Evolutionary conservation across 2,797 vertebrate genomes (phyloP).

Genomic region (Alosa sapidissima): DNA sequence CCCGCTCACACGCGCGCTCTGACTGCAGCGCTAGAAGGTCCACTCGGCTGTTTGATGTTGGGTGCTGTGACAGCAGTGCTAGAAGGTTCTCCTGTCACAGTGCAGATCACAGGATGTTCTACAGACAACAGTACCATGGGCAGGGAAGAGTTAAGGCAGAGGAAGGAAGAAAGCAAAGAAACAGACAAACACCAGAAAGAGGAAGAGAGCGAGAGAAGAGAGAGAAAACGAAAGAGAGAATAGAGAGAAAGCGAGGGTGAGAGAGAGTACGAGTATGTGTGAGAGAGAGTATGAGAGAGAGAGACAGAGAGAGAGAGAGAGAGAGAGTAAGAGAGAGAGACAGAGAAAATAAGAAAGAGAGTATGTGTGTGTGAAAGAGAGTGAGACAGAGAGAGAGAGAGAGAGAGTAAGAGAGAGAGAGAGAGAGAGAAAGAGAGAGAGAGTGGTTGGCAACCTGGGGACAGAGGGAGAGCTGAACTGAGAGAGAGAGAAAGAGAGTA

Average conservation of each 20-base stretch:
- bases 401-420: not conserved
- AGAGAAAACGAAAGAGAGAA: not conserved
- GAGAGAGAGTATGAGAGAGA: conserved; percentile 44
- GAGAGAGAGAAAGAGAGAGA: not conserved
- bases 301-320: not conserved
- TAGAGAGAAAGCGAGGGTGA: too few relatives aligned
- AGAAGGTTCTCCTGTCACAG: conserved; percentile 17
- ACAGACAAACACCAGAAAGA: not conserved
- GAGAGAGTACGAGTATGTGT: too few relatives aligned
- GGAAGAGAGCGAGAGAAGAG: not conserved
- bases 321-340: not conserved
- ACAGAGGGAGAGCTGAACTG: too few relatives aligned
- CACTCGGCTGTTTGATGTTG: not conserved
- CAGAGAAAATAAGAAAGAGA: not conserved
- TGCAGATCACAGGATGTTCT: conserved; percentile 11
- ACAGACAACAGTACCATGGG: conserved; percentile 26
- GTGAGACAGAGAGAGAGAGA: too few relatives aligned
- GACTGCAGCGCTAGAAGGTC: not conserved
- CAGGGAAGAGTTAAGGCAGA: conserved; percentile 66
- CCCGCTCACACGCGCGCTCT: not conserved
- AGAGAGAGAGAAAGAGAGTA: conserved; percentile 53
- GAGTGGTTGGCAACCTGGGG: too few relatives aligned
- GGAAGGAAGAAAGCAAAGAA: not conserved
- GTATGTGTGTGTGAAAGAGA: too few relatives aligned
- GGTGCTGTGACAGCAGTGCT: conserved; percentile 15